Evolutionary conservation across 2,797 vertebrate species (phyloP), one percentile per base, ranked within the genome.

Genomic region (Epinephelus coioides): DNA sequence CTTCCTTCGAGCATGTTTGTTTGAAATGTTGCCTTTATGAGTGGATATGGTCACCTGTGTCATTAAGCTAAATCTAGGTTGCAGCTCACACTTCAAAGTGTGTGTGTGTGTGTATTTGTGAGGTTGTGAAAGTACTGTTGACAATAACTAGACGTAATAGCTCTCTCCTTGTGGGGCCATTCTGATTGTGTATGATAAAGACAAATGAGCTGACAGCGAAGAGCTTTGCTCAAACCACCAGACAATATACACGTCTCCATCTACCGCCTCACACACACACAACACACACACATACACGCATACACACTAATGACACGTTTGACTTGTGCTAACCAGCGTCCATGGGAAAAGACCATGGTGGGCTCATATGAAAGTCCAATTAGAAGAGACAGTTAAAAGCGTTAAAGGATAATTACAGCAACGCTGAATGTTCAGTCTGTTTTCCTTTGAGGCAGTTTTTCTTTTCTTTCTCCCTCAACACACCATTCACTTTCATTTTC

Each of bases 141-240:
- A 88, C 83, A 88, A 86, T 90, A 89, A 93, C 92, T 80, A 88
- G 86, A 77, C 60, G 56, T 92, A 89, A 93, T 91, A 78, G 67
- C 61, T 74, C 76, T 78, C 80, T 88, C 84, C 92, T 92, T 84
- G 50, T 59, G 84, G 85, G 88, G 78, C 73, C 57, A 65, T 80
- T 87, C 75, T 91, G 84, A 91, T 89, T 87, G 81, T 79, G 79
- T 81, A 81, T 91, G 86, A 94, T 92, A 87, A 93, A 92, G 91
- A 94, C 81, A 94, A 93, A 92, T 89, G 90, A 93, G 86, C 86
- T 94, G 89, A 94, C 92, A 94, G 89, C 82, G 15, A 74, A 88
- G 85, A 88, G 85, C 73, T 83, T 76, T 79, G 78, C 77, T 87
- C 78, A 92, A 90, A 88, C 86, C 93, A 82, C 91, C 65, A 86